Evolutionary conservation across 1,140 invertebrate species (phyloP).

Genomic region (Leucophenga varia): DNA sequence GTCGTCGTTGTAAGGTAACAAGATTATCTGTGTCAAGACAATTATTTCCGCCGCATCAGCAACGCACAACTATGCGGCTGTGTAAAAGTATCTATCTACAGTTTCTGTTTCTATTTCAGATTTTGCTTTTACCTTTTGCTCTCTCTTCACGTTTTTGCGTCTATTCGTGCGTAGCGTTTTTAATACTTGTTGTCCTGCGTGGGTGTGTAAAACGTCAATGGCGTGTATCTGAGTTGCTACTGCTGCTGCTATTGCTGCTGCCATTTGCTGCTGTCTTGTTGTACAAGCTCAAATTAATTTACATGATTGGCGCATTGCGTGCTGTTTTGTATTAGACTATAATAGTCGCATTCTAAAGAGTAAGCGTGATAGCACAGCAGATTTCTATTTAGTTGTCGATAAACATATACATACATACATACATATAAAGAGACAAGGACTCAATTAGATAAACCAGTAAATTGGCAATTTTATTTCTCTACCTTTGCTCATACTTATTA

Average conservation of each 20-base stretch:
- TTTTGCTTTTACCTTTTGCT: conserved; percentile 14
- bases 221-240: neutral
- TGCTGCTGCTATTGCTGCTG: neutral
- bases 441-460: too few relatives aligned
- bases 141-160: conserved; percentile 31
- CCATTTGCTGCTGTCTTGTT: conserved; percentile 5
- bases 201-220: neutral
- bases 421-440: too few relatives aligned
- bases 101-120: neutral
- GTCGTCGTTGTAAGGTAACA: conserved; percentile 51
- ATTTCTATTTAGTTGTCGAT: too few relatives aligned
- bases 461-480: too few relatives aligned
- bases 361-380: too few relatives aligned
- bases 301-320: conserved; percentile 55
- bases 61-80: conserved; percentile 4
- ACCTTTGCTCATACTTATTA: too few relatives aligned
- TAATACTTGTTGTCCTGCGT: neutral
- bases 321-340: conserved; percentile 19
- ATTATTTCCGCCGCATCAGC: conserved; percentile 54
- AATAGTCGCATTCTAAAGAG: too few relatives aligned
- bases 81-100: neutral
- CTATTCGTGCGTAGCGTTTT: too few relatives aligned
- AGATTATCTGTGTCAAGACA: conserved; percentile 56
- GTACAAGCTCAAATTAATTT: conserved; percentile 38
- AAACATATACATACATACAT: too few relatives aligned